Conservation (phyloP, 2,797 vertebrate species). For the Ctenosaura bakeri region DNA sequence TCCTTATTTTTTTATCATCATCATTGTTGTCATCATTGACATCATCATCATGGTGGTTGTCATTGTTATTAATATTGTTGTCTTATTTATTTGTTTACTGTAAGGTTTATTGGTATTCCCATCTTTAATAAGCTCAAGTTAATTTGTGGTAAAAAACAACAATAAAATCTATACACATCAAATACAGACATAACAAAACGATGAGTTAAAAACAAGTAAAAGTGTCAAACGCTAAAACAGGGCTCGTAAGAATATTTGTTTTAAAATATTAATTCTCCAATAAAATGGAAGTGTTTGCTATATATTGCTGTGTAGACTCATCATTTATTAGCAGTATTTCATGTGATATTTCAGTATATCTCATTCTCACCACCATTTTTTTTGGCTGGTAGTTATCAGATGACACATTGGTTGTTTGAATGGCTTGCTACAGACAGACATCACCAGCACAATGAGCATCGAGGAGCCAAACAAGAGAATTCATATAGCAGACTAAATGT, state of each 20-base stretch:
- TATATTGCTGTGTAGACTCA: not conserved
- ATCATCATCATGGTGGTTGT: not conserved
- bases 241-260: not conserved
- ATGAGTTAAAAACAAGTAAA: not conserved
- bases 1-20: not conserved
- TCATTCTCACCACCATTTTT: not conserved
- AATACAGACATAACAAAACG: not conserved
- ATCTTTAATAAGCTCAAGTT: not conserved
- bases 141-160: not conserved
- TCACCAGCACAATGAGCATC: not conserved
- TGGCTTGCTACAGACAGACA: not conserved
- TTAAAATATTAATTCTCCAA: not conserved
- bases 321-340: not conserved
- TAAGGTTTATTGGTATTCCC: not conserved
- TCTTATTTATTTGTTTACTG: not conserved
- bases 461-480: not conserved
- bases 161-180: not conserved
- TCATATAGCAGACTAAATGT: not conserved
- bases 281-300: not conserved
- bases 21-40: not conserved
- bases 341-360: not conserved
- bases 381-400: not conserved
- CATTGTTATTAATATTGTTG: not conserved
- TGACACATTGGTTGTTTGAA: not conserved
- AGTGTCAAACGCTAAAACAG: not conserved